A percentile compares a stretch with the other conserved stretches of the same genome.
Evolutionary conservation across 2,888 invertebrate genomes (phyloP).

Genomic region (Vannuccia rotundouncinata): DNA sequence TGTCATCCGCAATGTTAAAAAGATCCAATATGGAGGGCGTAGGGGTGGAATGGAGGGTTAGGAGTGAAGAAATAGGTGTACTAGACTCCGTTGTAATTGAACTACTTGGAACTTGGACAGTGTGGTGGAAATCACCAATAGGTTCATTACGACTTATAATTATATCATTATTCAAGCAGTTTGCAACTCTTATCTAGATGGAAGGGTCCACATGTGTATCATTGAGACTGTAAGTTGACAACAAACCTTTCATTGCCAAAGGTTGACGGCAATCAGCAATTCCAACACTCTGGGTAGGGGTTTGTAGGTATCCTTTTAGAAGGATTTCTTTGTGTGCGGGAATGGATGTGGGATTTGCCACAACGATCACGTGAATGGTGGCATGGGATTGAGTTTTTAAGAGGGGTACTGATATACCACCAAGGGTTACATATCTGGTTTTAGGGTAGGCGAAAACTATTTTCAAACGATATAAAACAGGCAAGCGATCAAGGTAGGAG

Average conservation of each 20-base stretch:
- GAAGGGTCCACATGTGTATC: background rate
- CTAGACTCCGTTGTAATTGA: too few species aligned
- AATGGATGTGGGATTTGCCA: background rate
- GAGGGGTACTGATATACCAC: background rate
- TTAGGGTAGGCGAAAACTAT: background rate
- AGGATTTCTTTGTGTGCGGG: background rate
- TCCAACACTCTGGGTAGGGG: background rate
- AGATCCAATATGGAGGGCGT: background rate
- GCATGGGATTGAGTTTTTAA: background rate
- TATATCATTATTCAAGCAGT: background rate
- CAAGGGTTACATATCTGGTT: background rate
- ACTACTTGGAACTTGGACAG: background rate
- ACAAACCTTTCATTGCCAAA: background rate
- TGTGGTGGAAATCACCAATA: background rate
- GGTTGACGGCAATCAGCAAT: background rate
- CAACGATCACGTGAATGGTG: background rate
- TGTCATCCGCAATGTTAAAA: background rate
- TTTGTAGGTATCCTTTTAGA: background rate
- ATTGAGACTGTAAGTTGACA: background rate
- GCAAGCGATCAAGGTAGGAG: background rate
- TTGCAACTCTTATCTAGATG: background rate
- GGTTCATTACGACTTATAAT: background rate
- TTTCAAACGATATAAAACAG: background rate
- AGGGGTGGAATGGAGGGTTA: background rate
- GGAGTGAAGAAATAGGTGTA: background rate